Conservation (phyloP, 2,113 vertebrate genomes). For the Tragelaphus strepsiceros region DNA sequence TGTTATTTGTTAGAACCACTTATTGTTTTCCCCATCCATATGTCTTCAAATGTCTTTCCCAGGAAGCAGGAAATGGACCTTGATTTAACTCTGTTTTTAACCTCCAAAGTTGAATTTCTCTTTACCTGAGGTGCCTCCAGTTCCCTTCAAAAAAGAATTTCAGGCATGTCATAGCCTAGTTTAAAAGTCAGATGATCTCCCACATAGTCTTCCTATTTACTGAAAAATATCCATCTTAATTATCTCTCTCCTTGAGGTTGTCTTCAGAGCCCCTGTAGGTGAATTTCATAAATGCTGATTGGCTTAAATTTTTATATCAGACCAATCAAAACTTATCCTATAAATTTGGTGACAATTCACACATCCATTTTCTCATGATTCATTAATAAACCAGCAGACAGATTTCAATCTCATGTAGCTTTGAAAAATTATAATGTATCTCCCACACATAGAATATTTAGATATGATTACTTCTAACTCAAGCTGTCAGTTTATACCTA, state of each 20-base stretch:
- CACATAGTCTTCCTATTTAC: not conserved
- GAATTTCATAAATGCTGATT: not conserved
- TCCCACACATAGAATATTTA: conserved; percentile 50
- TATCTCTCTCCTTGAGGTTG: not conserved
- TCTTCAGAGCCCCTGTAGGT: not conserved
- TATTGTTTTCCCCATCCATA: not conserved
- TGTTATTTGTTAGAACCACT: not conserved
- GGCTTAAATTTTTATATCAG: not conserved
- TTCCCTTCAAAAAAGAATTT: not conserved
- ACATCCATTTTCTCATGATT: not conserved
- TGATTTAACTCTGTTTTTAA: not conserved
- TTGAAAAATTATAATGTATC: conserved; percentile 36
- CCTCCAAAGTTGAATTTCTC: not conserved
- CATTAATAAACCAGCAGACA: not conserved
- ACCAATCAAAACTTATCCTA: not conserved
- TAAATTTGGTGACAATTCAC: not conserved
- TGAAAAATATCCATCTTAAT: not conserved
- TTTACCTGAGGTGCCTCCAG: not conserved
- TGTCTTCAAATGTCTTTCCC: not conserved
- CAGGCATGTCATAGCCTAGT: not conserved
- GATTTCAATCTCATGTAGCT: conserved; percentile 2
- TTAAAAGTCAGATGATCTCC: not conserved
- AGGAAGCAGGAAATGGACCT: not conserved
- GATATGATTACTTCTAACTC: conserved; percentile 64
- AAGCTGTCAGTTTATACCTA: conserved; percentile 66